These are phyloP conservation scores for Trypoxylus dichotomus DNA, from an alignment of 1,140 invertebrate species.

Conservation along the genomic window DNA sequence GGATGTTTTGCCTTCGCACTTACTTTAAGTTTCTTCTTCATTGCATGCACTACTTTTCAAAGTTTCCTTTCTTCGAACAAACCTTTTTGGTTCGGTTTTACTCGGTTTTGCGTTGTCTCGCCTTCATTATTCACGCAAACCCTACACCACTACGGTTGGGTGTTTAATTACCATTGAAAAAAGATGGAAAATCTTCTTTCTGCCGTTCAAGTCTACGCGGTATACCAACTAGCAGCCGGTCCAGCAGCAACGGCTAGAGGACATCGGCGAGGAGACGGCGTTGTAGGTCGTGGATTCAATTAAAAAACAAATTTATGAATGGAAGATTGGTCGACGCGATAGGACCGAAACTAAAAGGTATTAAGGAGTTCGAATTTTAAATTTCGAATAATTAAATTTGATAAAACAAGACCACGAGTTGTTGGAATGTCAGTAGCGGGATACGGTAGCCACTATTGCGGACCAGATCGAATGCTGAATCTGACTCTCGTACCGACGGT, in stretches of 20 bases:
- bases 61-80: too few relatives aligned
- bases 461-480: constrained; percentile 29
- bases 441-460: constrained; percentile 40
- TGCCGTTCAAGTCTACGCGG: too few relatives aligned
- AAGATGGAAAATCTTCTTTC: too few relatives aligned
- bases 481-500: neutral
- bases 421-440: constrained; percentile 41
- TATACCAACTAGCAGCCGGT: neutral
- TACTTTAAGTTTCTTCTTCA: too few relatives aligned
- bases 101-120: too few relatives aligned
- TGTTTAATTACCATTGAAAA: too few relatives aligned
- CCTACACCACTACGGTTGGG: too few relatives aligned
- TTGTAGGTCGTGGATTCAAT: constrained; percentile 27
- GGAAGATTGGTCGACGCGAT: constrained; percentile 29
- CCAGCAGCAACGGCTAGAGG: neutral
- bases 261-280: neutral
- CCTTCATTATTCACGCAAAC: too few relatives aligned
- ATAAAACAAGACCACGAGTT: constrained; percentile 41
- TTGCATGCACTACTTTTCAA: too few relatives aligned
- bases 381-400: constrained; percentile 45
- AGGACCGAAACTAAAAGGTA: constrained; percentile 25
- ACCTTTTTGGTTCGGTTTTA: too few relatives aligned
- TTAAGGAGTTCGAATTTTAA: constrained; percentile 37
- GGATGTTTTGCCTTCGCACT: too few relatives aligned
- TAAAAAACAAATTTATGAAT: constrained; percentile 39